Conservation (phyloP, 2,888 invertebrate species). For the Lymantria monacha region DNA sequence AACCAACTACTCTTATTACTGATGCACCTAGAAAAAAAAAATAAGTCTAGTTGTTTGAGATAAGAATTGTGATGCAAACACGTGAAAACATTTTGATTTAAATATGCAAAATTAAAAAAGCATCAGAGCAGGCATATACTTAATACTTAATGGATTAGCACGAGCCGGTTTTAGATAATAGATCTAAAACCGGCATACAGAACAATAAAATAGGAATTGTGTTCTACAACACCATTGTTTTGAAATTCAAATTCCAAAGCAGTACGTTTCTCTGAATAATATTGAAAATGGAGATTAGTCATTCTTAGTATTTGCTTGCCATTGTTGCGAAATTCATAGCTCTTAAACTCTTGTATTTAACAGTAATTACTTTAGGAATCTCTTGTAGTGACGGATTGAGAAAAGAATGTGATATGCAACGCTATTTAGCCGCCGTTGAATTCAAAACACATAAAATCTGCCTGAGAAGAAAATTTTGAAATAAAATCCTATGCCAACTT, state of each 20-base stretch:
- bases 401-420: not conserved
- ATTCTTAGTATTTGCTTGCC: slow-evolving; percentile 18
- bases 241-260: slow-evolving; percentile 40
- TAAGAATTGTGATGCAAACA: too few species aligned
- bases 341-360: too few species aligned
- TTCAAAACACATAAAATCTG: too few species aligned
- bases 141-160: slow-evolving; percentile 26
- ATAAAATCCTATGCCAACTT: too few species aligned
- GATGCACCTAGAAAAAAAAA: too few species aligned
- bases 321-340: slow-evolving; percentile 4
- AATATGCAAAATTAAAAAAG: not conserved
- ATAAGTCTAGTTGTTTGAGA: too few species aligned
- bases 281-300: slow-evolving; percentile 38
- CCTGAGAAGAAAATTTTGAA: too few species aligned
- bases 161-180: slow-evolving; percentile 41
- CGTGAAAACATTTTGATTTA: too few species aligned
- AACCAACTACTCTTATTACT: too few species aligned
- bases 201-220: slow-evolving; percentile 44
- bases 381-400: slow-evolving; percentile 13
- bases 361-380: not conserved
- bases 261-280: slow-evolving; percentile 42
- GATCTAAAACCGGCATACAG: slow-evolving; percentile 35
- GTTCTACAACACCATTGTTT: slow-evolving; percentile 52
- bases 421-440: too few species aligned
- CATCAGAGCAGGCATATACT: slow-evolving; percentile 20